Evolutionary conservation across 2,888 invertebrate species (phyloP).

Genomic region (Drosophila histrio): DNA sequence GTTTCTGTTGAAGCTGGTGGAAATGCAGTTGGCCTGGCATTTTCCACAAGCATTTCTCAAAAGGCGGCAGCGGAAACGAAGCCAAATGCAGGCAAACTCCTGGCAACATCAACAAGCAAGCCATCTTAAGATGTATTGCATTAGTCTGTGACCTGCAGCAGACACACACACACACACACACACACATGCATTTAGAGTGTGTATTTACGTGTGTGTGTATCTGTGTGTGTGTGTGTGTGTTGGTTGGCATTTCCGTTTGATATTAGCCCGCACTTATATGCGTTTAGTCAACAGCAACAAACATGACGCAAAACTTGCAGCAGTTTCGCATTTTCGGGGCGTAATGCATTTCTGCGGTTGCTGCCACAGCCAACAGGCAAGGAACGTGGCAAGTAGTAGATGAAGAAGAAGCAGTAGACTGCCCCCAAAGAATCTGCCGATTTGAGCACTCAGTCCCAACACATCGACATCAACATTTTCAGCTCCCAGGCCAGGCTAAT

Average conservation of each 20-base stretch:
- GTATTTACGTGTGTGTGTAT: neutral
- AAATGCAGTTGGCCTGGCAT: conserved; percentile 68
- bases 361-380: conserved; percentile 32
- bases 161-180: conserved; percentile 5
- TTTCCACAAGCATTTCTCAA: conserved; percentile 80
- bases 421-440: neutral
- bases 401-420: neutral
- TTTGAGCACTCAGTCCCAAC: conserved; percentile 13
- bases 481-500: conserved; percentile 36
- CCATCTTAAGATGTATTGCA: conserved; percentile 71
- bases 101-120: conserved; percentile 33
- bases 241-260: conserved; percentile 74
- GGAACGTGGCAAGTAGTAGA: neutral
- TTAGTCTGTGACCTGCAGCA: conserved; percentile 60
- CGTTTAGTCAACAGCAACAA: conserved; percentile 71
- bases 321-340: conserved; percentile 39
- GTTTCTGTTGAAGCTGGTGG: conserved; percentile 38
- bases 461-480: conserved; percentile 11
- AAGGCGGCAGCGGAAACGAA: conserved; percentile 72
- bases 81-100: conserved; percentile 67
- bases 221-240: conserved; percentile 14
- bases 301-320: conserved; percentile 61
- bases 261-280: conserved; percentile 74
- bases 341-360: conserved; percentile 76
- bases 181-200: neutral